These are phyloP conservation scores for Aleiodes alternator DNA, from an alignment of 2,888 invertebrate genomes.

Conservation along the genomic window DNA sequence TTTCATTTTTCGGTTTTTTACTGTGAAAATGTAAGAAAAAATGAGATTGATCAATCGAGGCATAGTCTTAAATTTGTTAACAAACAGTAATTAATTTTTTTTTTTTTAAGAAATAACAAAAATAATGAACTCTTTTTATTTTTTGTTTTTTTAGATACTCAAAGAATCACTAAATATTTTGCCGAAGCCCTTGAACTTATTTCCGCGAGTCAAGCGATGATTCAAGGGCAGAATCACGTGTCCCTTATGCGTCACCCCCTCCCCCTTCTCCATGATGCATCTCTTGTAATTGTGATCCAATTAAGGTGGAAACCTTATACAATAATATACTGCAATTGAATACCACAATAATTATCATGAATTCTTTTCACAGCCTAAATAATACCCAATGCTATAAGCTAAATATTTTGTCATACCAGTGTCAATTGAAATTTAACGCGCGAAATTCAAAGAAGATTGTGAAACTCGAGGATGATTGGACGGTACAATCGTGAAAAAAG, in stretches of 20 bases:
- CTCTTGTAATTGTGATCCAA: conserved; percentile 54
- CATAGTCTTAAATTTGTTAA: too few species aligned
- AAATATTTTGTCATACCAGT: conserved; percentile 16
- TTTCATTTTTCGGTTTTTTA: too few species aligned
- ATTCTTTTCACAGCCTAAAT: neutral
- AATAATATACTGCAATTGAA: neutral
- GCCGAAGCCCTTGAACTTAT: conserved; percentile 15
- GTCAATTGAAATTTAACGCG: conserved; percentile 16
- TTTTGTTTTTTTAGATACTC: too few species aligned
- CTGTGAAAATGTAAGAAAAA: too few species aligned
- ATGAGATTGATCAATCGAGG: too few species aligned
- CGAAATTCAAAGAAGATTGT: conserved; percentile 8
- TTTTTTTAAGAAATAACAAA: too few species aligned
- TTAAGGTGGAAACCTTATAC: conserved; percentile 60
- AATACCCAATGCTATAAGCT: neutral
- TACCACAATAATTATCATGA: conserved; percentile 11
- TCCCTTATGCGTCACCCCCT: conserved; percentile 11
- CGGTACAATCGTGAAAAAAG: too few species aligned
- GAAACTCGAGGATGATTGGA: too few species aligned
- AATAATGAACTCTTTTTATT: too few species aligned
- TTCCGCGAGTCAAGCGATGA: conserved; percentile 1
- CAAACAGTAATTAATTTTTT: too few species aligned
- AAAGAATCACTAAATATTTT: too few species aligned
- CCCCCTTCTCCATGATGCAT: neutral
- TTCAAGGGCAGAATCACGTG: conserved; percentile 40